A percentile compares a stretch with the other conserved stretches of the same genome.
Evolutionary conservation across 2,113 vertebrate genomes (phyloP).

Genomic region (Castor canadensis): DNA sequence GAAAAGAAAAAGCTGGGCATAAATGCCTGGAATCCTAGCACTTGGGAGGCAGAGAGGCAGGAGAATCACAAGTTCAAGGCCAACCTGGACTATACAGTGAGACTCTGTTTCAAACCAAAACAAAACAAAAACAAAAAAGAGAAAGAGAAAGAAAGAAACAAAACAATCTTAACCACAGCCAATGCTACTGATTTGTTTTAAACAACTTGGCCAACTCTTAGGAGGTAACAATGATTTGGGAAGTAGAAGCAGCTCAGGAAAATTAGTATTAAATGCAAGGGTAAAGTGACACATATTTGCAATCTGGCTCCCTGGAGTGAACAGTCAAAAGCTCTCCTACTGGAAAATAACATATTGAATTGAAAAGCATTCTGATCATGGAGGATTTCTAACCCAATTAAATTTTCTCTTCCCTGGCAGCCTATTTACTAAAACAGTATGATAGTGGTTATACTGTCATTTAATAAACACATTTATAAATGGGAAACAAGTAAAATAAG

Average conservation of each 20-base stretch:
- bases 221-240: neutral
- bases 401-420: conserved; percentile 9
- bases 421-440: conserved; percentile 19
- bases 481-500: conserved; percentile 2
- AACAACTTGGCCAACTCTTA: conserved; percentile 21
- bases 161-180: neutral
- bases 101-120: no score
- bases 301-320: conserved; percentile 33
- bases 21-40: no score
- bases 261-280: neutral
- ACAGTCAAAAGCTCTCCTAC: conserved; percentile 38
- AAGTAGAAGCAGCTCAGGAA: conserved; percentile 14
- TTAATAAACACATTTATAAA: conserved; percentile 24
- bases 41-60: no score
- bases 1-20: neutral
- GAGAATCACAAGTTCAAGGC: no score
- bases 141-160: neutral
- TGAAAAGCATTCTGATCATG: conserved; percentile 14
- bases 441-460: neutral
- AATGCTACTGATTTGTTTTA: conserved; percentile 17
- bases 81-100: no score
- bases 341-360: conserved; percentile 44
- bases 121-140: no score
- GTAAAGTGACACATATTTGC: neutral
- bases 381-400: conserved; percentile 34